These are phyloP conservation scores for Zaprionus vittiger DNA, from an alignment of 1,140 invertebrate species.

Conservation along the genomic window DNA sequence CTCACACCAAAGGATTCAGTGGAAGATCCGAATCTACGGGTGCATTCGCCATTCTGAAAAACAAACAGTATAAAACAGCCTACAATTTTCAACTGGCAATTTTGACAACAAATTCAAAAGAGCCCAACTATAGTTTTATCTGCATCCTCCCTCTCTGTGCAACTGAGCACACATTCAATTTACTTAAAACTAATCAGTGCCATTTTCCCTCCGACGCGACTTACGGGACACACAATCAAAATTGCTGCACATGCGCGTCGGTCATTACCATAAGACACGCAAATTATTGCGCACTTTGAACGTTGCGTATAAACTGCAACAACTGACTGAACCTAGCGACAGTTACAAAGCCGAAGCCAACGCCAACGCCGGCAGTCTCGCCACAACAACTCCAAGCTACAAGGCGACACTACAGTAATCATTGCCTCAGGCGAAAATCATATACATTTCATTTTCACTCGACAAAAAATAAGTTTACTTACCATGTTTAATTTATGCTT, in stretches of 20 bases:
- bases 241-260: slow-evolving; percentile 69
- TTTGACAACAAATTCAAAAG: slow-evolving; percentile 72
- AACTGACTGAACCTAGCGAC: slow-evolving; percentile 38
- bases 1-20: slow-evolving; percentile 37
- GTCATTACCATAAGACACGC: slow-evolving; percentile 66
- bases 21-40: background rate
- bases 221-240: slow-evolving; percentile 41
- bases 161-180: slow-evolving; percentile 66
- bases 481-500: background rate
- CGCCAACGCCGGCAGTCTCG: background rate
- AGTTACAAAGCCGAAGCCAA: slow-evolving; percentile 3
- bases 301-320: slow-evolving; percentile 49
- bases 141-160: background rate
- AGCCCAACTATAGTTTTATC: slow-evolving; percentile 28
- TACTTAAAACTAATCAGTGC: slow-evolving; percentile 57
- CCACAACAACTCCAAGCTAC: slow-evolving; percentile 9
- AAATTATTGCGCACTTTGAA: slow-evolving; percentile 62
- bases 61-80: background rate
- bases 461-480: too few relatives aligned
- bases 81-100: slow-evolving; percentile 31
- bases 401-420: slow-evolving; percentile 20
- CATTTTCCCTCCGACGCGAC: slow-evolving; percentile 11
- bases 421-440: background rate
- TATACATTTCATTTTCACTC: background rate
- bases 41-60: slow-evolving; percentile 24